Evolutionary conservation across 2,797 vertebrate species (phyloP).

Genomic region (Naso thynnoides): DNA sequence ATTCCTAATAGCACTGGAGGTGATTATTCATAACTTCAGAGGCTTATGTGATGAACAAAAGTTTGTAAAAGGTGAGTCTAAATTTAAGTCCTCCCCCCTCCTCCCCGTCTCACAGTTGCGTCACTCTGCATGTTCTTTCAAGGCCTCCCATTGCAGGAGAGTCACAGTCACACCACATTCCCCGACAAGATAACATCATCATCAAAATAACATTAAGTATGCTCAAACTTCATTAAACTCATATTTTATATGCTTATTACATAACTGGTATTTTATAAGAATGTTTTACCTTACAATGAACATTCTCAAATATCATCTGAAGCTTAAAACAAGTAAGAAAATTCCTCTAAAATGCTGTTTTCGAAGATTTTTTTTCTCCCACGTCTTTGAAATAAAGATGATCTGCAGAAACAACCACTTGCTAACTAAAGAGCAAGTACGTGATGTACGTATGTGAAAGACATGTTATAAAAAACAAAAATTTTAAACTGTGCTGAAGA

Average conservation of each 20-base stretch:
- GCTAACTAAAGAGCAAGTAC: not conserved
- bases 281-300: not conserved
- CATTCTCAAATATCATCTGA: not conserved
- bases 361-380: not conserved
- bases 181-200: constrained; percentile 5
- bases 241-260: not conserved
- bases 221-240: not conserved
- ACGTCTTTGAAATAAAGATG: not conserved
- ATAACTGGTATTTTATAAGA: not conserved
- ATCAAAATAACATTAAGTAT: constrained; percentile 5
- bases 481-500: not conserved
- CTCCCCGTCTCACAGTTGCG: constrained; percentile 24
- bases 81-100: constrained; percentile 43
- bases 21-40: constrained; percentile 51
- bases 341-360: not conserved
- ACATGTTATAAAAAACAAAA: not conserved
- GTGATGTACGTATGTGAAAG: not conserved
- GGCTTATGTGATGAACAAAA: constrained; percentile 44
- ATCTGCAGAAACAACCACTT: not conserved
- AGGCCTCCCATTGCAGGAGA: constrained; percentile 31
- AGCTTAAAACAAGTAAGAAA: not conserved
- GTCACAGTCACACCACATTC: constrained; percentile 31
- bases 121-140: constrained; percentile 46
- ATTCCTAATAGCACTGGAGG: constrained; percentile 19
- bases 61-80: constrained; percentile 67